Evolutionary conservation across 2,113 vertebrate genomes (phyloP).

Genomic region (Eidolon helvum): DNA sequence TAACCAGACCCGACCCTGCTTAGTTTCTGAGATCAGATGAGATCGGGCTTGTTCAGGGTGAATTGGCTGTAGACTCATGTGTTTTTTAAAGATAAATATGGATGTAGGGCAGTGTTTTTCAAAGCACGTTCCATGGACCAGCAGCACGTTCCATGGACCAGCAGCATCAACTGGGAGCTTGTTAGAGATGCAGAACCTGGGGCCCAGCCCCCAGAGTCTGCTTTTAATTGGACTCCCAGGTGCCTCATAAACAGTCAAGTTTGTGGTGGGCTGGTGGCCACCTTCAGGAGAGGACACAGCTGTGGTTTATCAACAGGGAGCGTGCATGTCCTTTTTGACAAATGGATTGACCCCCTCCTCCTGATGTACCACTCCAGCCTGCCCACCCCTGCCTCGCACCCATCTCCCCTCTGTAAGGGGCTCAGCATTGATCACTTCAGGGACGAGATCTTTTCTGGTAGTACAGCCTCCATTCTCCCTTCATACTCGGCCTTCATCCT

Average conservation of each 20-base stretch:
- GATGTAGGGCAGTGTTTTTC: not conserved
- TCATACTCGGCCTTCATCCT: not conserved
- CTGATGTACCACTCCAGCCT: not conserved
- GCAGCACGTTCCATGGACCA: accelerated
- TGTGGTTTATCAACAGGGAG: not conserved
- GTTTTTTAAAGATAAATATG: too few relatives aligned
- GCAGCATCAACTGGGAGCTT: not conserved
- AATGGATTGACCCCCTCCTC: not conserved
- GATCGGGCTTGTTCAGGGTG: too few relatives aligned
- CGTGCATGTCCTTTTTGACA: not conserved
- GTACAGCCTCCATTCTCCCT: not conserved
- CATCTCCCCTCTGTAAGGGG: too few relatives aligned
- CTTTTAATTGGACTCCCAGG: not conserved
- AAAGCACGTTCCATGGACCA: not conserved
- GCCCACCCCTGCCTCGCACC: not conserved
- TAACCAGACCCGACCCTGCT: too few relatives aligned
- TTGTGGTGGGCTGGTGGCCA: too few relatives aligned
- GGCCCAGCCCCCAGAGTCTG: not conserved
- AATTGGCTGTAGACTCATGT: too few relatives aligned
- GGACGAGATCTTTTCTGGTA: not conserved
- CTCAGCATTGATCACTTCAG: not conserved
- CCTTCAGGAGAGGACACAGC: not conserved
- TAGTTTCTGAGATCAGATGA: too few relatives aligned
- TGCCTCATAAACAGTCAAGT: too few relatives aligned
- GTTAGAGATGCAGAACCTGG: not conserved